phyloP scores from a whole-genome alignment of 2,113 vertebrate species.

The Dendrocopos noguchii region DNA sequence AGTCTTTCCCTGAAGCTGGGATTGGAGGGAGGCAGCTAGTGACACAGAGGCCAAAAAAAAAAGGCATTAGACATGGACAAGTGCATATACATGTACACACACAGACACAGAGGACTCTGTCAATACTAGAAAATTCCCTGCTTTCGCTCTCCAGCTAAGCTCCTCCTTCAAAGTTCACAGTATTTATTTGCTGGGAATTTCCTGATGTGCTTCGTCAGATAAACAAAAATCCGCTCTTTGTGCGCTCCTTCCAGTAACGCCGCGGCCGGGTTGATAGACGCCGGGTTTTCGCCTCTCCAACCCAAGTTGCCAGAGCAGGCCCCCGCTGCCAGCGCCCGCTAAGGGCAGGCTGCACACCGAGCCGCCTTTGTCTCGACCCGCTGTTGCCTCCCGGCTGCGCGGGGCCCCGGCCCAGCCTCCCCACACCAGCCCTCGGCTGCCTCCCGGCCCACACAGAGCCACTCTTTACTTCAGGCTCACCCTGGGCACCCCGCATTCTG shows the following conservation, averaged over 20 bases:
- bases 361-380: conserved; percentile 28
- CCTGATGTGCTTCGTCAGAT: background rate
- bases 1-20: conserved; percentile 48
- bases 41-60: background rate
- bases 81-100: background rate
- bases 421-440: background rate
- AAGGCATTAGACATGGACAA: background rate
- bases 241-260: background rate
- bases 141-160: conserved; percentile 36
- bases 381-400: background rate
- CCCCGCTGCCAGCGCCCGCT: background rate
- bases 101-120: background rate
- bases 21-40: background rate
- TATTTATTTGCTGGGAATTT: conserved; percentile 44
- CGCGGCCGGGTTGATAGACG: background rate
- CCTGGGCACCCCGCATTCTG: background rate
- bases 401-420: background rate
- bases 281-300: background rate
- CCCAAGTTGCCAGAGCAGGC: background rate
- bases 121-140: conserved; percentile 64
- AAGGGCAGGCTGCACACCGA: background rate
- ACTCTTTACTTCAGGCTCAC: background rate
- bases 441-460: background rate
- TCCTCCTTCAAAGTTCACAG: conserved; percentile 46
- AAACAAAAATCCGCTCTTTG: conserved; percentile 12